Conservation (phyloP, 2,888 invertebrate genomes). For the Chymomyza amoena region DNA sequence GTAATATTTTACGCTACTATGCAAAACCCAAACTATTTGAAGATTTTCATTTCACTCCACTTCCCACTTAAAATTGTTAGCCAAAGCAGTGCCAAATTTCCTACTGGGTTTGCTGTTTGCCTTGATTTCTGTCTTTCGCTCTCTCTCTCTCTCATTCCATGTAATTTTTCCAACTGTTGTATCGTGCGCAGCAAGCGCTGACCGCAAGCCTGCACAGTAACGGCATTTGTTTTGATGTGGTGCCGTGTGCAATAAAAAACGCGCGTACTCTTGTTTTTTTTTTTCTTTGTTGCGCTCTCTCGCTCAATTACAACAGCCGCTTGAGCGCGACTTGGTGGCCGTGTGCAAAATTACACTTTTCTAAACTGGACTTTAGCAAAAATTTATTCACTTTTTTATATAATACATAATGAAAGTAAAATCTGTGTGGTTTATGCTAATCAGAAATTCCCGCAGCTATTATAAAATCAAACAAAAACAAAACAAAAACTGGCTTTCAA, state of each 20-base stretch:
- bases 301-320: constrained; percentile 8
- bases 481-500: constrained; percentile 7
- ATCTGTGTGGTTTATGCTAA: background rate
- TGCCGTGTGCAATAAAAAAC: constrained; percentile 60
- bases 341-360: constrained; percentile 51
- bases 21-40: too few species aligned
- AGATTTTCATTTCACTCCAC: too few species aligned
- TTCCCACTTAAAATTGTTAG: background rate
- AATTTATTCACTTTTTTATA: background rate
- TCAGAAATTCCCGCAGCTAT: background rate
- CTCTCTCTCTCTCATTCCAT: background rate
- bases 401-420: background rate
- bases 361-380: background rate
- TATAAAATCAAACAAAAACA: constrained; percentile 20
- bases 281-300: background rate
- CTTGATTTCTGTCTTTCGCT: background rate
- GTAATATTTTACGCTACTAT: too few species aligned
- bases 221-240: constrained; percentile 61
- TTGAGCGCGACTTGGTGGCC: constrained; percentile 24
- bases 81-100: background rate
- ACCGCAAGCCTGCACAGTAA: constrained; percentile 44
- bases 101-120: background rate
- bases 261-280: background rate
- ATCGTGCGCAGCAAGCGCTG: constrained; percentile 51
- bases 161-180: constrained; percentile 26